These are phyloP conservation scores for Drosophila neotestacea DNA, from an alignment of 2,888 invertebrate genomes.

Conservation along the genomic window DNA sequence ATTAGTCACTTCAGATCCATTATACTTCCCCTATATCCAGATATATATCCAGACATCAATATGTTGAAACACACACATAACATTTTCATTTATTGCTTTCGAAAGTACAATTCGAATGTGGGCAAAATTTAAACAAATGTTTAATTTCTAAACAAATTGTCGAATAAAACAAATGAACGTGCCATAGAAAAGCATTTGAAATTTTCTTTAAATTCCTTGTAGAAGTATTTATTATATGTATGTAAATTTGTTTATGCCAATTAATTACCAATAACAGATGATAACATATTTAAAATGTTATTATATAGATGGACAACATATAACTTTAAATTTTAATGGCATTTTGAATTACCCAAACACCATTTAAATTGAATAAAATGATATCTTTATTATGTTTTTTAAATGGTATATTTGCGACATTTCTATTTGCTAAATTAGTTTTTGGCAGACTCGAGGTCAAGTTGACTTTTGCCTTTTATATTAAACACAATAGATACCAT, in stretches of 20 bases:
- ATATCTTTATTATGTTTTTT: not conserved
- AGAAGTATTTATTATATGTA: conserved; percentile 12
- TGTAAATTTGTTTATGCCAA: not conserved
- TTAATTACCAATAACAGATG: conserved; percentile 6
- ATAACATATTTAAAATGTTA: conserved; percentile 1
- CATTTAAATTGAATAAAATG: not conserved
- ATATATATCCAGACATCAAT: conserved; percentile 2
- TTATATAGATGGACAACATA: not conserved
- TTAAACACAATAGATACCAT: too few species aligned
- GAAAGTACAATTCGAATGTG: conserved; percentile 5
- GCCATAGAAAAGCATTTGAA: conserved; percentile 1
- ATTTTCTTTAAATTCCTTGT: conserved; percentile 23
- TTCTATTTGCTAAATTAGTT: not conserved
- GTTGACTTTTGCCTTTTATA: too few species aligned
- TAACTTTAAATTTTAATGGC: not conserved
- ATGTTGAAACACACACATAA: too few species aligned
- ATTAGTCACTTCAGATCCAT: conserved; percentile 46
- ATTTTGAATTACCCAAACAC: too few species aligned
- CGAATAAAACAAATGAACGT: conserved; percentile 5
- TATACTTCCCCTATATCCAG: conserved; percentile 15
- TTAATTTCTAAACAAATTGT: conserved; percentile 41
- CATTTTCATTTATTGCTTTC: conserved; percentile 6
- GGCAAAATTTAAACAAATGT: conserved; percentile 13
- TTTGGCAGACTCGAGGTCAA: not conserved
- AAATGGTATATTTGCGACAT: not conserved